Evolutionary conservation across 2,113 vertebrate genomes (phyloP), one percentile per base, ranked within the genome.

Genomic region (Melanotaenia duboulayi): DNA sequence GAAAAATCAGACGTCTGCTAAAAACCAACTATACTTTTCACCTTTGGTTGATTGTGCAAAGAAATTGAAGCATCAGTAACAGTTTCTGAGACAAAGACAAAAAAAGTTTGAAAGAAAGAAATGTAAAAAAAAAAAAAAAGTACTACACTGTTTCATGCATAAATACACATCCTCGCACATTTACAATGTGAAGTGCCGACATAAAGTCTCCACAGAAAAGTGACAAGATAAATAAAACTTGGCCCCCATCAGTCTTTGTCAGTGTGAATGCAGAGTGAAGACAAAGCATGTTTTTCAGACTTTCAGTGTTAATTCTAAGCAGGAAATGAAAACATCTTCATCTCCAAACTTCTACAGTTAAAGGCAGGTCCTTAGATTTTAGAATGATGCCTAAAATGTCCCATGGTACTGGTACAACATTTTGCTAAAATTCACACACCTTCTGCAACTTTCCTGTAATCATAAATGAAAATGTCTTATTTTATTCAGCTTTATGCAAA

Each of bases 11-110:
- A 81, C 44, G 67, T 86, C 67, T 71, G 74, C 64, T 81, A 67
- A 91, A 90, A 82, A 40, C 84, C 73, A 74, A 60, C 62, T 87
- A 69, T 80, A 74, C 86, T 78, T 77, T 76, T 85, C 80, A 85
- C 90, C 90, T 94, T 94, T 94, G 93, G 93, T 93, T 91, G 76
- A 88, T 89, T 91, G 92, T 93, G 92, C 92, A 92, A 94, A 92
- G 88, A 92, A 91, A 93, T 91, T 57, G 76, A 92, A 92, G 89
- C 89, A 90, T 78, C 78, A 90, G 89, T 92, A 92, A 94, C 91
- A 91, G 90, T 90, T 91, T 91, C 78, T 86, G 88, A 82, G 82
- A 90, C 80, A 76, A 81, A 85, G 75, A 87, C 80, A 32, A 25
- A 74, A 74, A 44, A 88, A 37, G 42, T 50, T 35, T 20, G 44